A percentile compares a stretch with the other conserved stretches of the same genome.
phyloP scores from a whole-genome alignment of 2,113 vertebrate species.

The Tyto alba region DNA sequence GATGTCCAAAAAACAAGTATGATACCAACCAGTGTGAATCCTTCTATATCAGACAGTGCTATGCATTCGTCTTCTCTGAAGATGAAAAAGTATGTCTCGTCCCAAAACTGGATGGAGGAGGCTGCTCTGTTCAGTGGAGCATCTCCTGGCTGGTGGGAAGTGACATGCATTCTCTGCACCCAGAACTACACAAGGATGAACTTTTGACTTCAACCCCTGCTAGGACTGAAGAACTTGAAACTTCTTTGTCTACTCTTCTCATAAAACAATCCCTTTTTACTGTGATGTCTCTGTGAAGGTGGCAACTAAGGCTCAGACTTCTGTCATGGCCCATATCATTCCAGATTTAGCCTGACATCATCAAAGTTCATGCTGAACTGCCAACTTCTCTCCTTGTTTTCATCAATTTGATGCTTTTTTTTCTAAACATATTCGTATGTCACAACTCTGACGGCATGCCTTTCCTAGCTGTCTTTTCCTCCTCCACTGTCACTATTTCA shows the following conservation, averaged over 20 bases:
- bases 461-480: conserved; percentile 54
- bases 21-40: background rate
- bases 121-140: background rate
- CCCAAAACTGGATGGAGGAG: background rate
- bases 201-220: conserved; percentile 42
- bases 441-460: background rate
- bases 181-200: background rate
- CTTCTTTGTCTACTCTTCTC: conserved; percentile 16
- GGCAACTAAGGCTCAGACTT: conserved; percentile 25
- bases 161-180: background rate
- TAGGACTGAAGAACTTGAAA: conserved; percentile 11
- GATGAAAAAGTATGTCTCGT: background rate
- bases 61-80: background rate
- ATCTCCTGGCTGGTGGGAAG: background rate
- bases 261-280: conserved; percentile 27
- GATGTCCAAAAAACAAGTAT: background rate
- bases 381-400: conserved; percentile 38
- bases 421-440: background rate
- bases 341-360: conserved; percentile 45
- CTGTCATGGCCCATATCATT: conserved; percentile 38
- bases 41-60: background rate
- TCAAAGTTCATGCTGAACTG: conserved; percentile 31
- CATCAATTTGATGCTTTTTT: conserved; percentile 41
- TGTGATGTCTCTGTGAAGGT: background rate
- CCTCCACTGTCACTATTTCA: conserved; percentile 56